These are phyloP conservation scores for Heliornis fulica DNA, from an alignment of 2,113 vertebrate species.

Conservation along the genomic window DNA sequence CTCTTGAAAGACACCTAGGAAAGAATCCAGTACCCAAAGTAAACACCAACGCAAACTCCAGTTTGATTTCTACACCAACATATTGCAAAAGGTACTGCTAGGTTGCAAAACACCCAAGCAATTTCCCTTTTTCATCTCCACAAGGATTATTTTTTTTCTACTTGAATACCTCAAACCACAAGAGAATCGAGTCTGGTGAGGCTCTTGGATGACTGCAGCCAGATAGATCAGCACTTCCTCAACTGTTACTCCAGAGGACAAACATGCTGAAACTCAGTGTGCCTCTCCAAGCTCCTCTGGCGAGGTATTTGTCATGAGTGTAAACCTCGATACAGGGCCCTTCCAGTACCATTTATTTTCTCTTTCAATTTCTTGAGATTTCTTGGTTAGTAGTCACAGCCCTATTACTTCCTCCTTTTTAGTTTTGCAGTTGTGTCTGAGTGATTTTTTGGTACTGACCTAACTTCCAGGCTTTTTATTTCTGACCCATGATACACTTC, in stretches of 20 bases:
- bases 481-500: neutral
- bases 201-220: neutral
- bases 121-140: neutral
- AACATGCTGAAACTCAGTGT: neutral
- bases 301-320: neutral
- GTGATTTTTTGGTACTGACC: neutral
- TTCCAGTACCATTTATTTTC: neutral
- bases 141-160: neutral
- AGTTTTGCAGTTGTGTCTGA: neutral
- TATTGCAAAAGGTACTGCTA: neutral
- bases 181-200: neutral
- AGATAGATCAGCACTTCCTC: neutral
- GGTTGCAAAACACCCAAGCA: neutral
- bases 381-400: neutral
- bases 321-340: neutral
- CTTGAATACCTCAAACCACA: neutral
- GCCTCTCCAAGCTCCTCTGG: neutral
- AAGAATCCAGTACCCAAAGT: neutral
- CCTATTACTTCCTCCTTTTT: neutral
- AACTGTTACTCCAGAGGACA: neutral
- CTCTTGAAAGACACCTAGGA: neutral
- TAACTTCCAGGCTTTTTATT: neutral
- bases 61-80: neutral
- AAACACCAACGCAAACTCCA: neutral
- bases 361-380: neutral